Evolutionary conservation across 1,140 invertebrate species (phyloP).

Genomic region (Agrypnia vestita): DNA sequence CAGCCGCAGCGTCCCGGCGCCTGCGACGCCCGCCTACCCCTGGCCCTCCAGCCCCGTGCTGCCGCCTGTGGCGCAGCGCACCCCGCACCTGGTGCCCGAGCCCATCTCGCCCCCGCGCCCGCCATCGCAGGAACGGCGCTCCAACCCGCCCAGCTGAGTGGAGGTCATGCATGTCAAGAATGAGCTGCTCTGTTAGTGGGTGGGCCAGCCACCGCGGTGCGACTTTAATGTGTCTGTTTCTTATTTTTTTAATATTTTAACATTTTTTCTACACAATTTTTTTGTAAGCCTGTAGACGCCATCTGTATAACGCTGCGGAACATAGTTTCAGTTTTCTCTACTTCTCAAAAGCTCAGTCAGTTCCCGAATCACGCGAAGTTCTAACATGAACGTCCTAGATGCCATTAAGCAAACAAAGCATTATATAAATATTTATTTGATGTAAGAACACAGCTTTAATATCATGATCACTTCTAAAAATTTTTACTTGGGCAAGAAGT

Average conservation of each 20-base stretch:
- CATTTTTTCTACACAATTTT: too few relatives aligned
- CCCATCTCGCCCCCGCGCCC: slow-evolving; percentile 73
- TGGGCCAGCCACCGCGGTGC: slow-evolving; percentile 24
- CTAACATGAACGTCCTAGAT: too few relatives aligned
- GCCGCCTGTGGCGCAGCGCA: slow-evolving; percentile 80
- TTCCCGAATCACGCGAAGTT: too few relatives aligned
- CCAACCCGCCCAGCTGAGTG: slow-evolving; percentile 72
- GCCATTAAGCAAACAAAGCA: too few relatives aligned
- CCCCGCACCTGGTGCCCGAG: slow-evolving; percentile 82
- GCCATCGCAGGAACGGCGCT: slow-evolving; percentile 64
- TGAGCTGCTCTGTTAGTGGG: slow-evolving; percentile 70
- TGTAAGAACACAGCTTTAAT: too few relatives aligned
- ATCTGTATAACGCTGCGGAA: too few relatives aligned
- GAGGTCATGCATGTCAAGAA: slow-evolving; percentile 69
- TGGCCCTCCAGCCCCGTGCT: slow-evolving; percentile 84
- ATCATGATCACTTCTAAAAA: too few relatives aligned
- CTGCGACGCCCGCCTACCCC: slow-evolving; percentile 74
- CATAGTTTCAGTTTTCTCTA: too few relatives aligned
- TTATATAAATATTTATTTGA: too few relatives aligned
- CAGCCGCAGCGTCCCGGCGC: slow-evolving; percentile 72
- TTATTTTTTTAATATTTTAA: neutral
- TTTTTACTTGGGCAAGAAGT: too few relatives aligned
- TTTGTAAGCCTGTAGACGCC: too few relatives aligned
- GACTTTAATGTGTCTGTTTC: slow-evolving; percentile 22
- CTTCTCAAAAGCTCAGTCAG: too few relatives aligned